Conservation (phyloP, 2,113 vertebrate species). For the Bos taurus region DNA sequence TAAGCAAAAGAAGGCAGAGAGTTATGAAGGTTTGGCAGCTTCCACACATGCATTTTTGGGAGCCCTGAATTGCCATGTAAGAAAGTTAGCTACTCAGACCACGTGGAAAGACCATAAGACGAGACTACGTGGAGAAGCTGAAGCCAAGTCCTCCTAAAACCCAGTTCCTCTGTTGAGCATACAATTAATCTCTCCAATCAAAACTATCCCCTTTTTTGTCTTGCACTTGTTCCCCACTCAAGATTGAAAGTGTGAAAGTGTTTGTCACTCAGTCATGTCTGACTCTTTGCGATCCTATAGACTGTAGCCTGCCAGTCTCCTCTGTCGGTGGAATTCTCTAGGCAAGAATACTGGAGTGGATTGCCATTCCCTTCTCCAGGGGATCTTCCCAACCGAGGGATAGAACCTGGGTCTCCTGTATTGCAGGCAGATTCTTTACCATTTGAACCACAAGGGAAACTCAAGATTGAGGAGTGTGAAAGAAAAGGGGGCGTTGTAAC, state of each 20-base stretch:
- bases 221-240: neutral
- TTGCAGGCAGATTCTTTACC: too few relatives aligned
- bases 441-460: too few relatives aligned
- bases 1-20: neutral
- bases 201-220: neutral
- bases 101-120: neutral
- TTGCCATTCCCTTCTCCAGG: neutral
- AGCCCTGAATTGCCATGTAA: neutral
- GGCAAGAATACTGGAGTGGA: neutral
- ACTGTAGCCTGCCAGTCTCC: neutral
- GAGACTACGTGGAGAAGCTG: neutral
- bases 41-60: neutral
- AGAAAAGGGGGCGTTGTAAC: neutral
- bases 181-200: neutral
- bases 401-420: too few relatives aligned
- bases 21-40: neutral
- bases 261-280: neutral
- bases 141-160: neutral
- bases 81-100: neutral
- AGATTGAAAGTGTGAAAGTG: neutral
- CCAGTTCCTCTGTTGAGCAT: neutral
- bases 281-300: fast-evolving
- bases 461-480: too few relatives aligned
- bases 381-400: neutral
- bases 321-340: neutral